phyloP scores from a whole-genome alignment of 1,140 invertebrate genomes.

The Agrilus planipennis region DNA sequence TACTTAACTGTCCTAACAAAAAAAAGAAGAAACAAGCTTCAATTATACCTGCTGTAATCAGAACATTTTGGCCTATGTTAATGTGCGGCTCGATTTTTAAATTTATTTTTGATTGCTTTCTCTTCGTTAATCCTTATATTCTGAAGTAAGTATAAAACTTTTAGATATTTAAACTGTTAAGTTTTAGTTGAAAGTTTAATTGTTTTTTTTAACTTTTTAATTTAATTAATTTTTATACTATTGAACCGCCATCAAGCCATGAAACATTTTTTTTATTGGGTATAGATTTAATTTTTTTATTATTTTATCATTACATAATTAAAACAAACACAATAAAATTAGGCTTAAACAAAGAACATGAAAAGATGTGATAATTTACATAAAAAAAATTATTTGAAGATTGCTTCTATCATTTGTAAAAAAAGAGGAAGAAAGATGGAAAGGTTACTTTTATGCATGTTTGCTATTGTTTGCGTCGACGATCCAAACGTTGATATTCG shows the following conservation, averaged over 20 bases:
- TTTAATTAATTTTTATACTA: too few species aligned
- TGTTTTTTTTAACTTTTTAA: too few species aligned
- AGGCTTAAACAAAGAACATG: too few species aligned
- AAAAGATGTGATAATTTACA: too few species aligned
- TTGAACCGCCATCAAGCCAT: too few species aligned
- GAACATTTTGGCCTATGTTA: slow-evolving; percentile 75
- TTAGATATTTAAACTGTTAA: not conserved
- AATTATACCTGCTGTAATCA: slow-evolving; percentile 60
- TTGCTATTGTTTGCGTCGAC: slow-evolving; percentile 66
- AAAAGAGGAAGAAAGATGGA: slow-evolving; percentile 58
- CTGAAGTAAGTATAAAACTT: slow-evolving; percentile 39
- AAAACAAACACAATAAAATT: too few species aligned
- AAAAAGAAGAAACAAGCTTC: slow-evolving; percentile 55
- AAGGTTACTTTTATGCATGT: slow-evolving; percentile 72
- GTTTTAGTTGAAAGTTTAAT: too few species aligned
- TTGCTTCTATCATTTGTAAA: slow-evolving; percentile 56
- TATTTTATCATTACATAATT: too few species aligned
- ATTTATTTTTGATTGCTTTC: slow-evolving; percentile 71
- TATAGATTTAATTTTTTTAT: too few species aligned
- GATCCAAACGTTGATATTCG: slow-evolving; percentile 75
- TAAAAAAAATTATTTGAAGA: slow-evolving; percentile 43
- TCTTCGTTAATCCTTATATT: slow-evolving; percentile 78
- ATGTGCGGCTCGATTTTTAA: slow-evolving; percentile 69
- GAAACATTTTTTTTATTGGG: too few species aligned
- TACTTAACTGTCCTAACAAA: slow-evolving; percentile 28